phyloP scores from a whole-genome alignment of 2,888 invertebrate genomes.

The Mythimna pallens region DNA sequence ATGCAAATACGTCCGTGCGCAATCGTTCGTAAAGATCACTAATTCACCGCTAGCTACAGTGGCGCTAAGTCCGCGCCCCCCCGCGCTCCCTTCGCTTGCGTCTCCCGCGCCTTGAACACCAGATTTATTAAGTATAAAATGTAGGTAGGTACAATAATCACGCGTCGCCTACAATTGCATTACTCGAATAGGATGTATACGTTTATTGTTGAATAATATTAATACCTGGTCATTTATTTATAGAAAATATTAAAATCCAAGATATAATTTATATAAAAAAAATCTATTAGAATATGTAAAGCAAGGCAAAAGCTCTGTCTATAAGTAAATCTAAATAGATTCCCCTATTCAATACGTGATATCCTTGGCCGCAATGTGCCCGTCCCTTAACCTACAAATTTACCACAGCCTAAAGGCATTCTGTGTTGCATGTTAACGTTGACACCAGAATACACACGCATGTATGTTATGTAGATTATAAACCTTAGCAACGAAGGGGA shows the following conservation, averaged over 20 bases:
- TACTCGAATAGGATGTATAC: slow-evolving; percentile 46
- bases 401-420: slow-evolving; percentile 48
- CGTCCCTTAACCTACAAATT: slow-evolving; percentile 57
- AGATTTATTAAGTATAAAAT: too few relatives aligned
- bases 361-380: slow-evolving; percentile 62
- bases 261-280: background rate
- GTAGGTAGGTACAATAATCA: too few relatives aligned
- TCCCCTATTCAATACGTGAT: slow-evolving; percentile 42
- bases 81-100: too few relatives aligned
- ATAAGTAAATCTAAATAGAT: slow-evolving; percentile 36
- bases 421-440: slow-evolving; percentile 52
- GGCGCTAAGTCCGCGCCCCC: too few relatives aligned
- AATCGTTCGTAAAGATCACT: too few relatives aligned
- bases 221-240: slow-evolving; percentile 24
- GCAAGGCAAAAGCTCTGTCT: slow-evolving; percentile 22
- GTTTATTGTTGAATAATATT: slow-evolving; percentile 43
- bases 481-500: slow-evolving; percentile 12
- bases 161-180: too few relatives aligned
- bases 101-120: too few relatives aligned
- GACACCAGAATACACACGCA: slow-evolving; percentile 39
- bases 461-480: slow-evolving; percentile 40
- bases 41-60: too few relatives aligned
- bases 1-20: too few relatives aligned
- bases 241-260: slow-evolving; percentile 2
- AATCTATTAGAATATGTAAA: background rate